These are phyloP conservation scores for Phallusia fumigata DNA, from an alignment of 23 tunicate genomes.

Conservation along the genomic window DNA sequence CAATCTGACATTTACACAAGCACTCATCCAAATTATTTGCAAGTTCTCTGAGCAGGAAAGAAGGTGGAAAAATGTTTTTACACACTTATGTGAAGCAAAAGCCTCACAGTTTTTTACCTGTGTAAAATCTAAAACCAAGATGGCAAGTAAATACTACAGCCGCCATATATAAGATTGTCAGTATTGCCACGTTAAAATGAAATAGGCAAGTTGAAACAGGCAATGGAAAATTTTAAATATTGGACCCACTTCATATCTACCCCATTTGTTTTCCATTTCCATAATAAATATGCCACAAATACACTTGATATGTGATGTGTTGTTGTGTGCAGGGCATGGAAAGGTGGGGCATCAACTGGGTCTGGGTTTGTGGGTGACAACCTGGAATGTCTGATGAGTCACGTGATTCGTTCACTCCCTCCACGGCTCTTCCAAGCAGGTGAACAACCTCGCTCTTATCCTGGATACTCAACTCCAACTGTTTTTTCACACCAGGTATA, in stretches of 20 bases:
- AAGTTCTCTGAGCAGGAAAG: constrained; percentile 71
- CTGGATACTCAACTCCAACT: not conserved
- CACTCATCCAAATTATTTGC: constrained; percentile 40
- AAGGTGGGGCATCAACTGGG: constrained; percentile 39
- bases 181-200: too few relatives aligned
- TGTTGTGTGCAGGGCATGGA: constrained; percentile 68
- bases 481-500: not conserved
- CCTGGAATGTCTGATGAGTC: constrained; percentile 57
- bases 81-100: too few relatives aligned
- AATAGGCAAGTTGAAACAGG: too few relatives aligned
- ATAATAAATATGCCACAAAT: too few relatives aligned
- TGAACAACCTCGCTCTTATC: not conserved
- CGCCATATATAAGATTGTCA: too few relatives aligned
- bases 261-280: too few relatives aligned
- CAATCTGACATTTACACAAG: constrained; percentile 55
- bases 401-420: constrained; percentile 42
- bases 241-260: too few relatives aligned
- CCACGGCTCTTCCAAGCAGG: constrained; percentile 6
- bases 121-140: too few relatives aligned
- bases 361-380: constrained; percentile 26
- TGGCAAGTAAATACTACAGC: too few relatives aligned
- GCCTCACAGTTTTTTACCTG: too few relatives aligned
- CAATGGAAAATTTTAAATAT: too few relatives aligned
- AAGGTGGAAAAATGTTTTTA: constrained; percentile 11
- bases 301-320: too few relatives aligned